Evolutionary conservation across 2,888 invertebrate species (phyloP), one percentile per base, ranked within the genome.

Genomic region (Rhorus exstirpatorius): DNA sequence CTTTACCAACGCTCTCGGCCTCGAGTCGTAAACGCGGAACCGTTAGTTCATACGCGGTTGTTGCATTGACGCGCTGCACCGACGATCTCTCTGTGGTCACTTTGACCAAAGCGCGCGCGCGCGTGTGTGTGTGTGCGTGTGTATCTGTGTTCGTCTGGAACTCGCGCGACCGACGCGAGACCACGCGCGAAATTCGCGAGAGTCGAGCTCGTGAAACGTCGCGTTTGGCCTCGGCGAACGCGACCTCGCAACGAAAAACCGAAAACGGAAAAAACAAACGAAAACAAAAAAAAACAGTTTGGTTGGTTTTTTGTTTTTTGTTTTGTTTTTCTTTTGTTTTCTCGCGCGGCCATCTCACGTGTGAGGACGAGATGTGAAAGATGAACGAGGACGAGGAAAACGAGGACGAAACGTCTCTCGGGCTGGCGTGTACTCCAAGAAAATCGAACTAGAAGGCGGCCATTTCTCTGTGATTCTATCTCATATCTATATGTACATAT

Each of bases 11-110:
- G 67, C 53, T 79, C 76, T 46, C 58, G 79, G 70, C 70, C 75
- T 68, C 80, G 63, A 63, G 65, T 72, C 24, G 49, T 58, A 26
- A 71, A 55, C 46, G 79, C 65, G 55, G 58, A 72, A 79, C 67
- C 79, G 79, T 74, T 79, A 79, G 79, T 74, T 19, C 41, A 78
- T 67, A 72, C 78, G 72, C 67, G 81, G 67, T 81, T 58, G 81
- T 60, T 77, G 81, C 72, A 74, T 78, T 55, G 72, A 46, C 67
- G 35, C 74, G 31, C 51, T 79, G 78, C 79, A 72, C 44, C 51
- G 49, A 21, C 46, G 24, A 3, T 12, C 41, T 21, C 44, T n/a
- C 44, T 14, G 49, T 51, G 21, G 14, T 51, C 53, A n/a, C 53
- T 21, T 19, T 12, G 12, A 51, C 35, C 3, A 46, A 31, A 26